Evolutionary conservation across 2,113 vertebrate species (phyloP).

Genomic region (Sander lucioperca): DNA sequence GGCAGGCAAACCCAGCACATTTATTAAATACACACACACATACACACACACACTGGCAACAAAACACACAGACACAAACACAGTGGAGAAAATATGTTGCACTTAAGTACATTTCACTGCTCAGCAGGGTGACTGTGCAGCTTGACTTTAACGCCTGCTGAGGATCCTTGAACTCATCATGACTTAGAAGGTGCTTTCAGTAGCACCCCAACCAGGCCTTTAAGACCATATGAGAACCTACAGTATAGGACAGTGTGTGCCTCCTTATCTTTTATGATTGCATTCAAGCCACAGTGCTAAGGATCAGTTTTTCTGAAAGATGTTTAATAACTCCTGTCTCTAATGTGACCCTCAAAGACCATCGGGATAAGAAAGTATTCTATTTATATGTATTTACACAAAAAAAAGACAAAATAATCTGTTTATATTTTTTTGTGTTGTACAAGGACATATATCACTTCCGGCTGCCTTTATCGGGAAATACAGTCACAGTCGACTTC

Average conservation of each 20-base stretch:
- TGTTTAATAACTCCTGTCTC: background rate
- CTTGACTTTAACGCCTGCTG: constrained; percentile 40
- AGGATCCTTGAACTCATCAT: constrained; percentile 50
- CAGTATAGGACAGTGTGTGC: background rate
- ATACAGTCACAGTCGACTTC: background rate
- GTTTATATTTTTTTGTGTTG: background rate
- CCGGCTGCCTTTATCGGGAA: background rate
- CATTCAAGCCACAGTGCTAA: background rate
- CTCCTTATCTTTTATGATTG: background rate
- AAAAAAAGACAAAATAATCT: background rate
- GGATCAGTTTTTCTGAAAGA: background rate
- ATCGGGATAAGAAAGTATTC: constrained; percentile 5
- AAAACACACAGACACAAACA: constrained; percentile 36
- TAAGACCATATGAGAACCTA: constrained; percentile 10
- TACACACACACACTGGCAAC: constrained; percentile 51
- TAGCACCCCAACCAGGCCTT: constrained; percentile 14
- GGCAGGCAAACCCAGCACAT: constrained; percentile 45
- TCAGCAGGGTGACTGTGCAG: constrained; percentile 36
- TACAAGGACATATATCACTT: background rate
- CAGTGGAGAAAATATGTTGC: constrained; percentile 46
- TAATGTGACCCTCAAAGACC: background rate
- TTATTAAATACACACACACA: constrained; percentile 65
- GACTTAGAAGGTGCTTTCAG: constrained; percentile 18
- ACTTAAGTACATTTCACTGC: constrained; percentile 43
- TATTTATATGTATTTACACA: background rate